Evolutionary conservation across 1,140 invertebrate species (phyloP), one percentile per base, ranked within the genome.

Genomic region (Paraescarpia echinospica): DNA sequence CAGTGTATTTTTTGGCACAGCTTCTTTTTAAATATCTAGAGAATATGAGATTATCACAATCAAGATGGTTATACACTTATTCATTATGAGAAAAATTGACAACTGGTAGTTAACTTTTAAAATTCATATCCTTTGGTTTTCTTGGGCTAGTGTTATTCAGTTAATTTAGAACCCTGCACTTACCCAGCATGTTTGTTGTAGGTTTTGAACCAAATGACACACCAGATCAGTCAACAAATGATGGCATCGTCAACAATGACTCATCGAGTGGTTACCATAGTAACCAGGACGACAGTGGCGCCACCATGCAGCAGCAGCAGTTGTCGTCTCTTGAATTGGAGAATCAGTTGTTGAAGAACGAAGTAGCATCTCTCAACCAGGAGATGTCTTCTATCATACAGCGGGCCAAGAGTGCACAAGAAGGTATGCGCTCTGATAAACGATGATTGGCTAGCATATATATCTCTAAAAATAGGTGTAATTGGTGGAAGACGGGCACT

Each of bases 361-460:
- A 97, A 95, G 96, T 97, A 18, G 95, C 96, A 51, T 96, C 96
- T 34, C 95, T 97, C 5, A 97, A 97, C 93, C 96, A 97, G 94
- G 97, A 97, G 95, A 95, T 97, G 94, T 95, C 96, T 31, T 95
- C 96, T 92, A 94, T 97, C 6, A 94, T 97, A 41, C 95, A 96
- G 92, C 95, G 97, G 93, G 96, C 96, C 33, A 97, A 97, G 94
- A 95, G 96, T 90, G 95, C 97, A 91, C 96, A 97, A 94, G 96
- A 95, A 95, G 97, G 97, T 97, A n/a, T 35, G 33, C 31, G 14
- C 90, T 92, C 6, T 89, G 89, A 91, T 35, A 33, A n/a, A 33
- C 31, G 34, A 22, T 48, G 22, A 27, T 90, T 90, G 90, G 41
- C 34, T 35, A n/a, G n/a, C n/a, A n/a, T n/a, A n/a, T n/a, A n/a